A percentile compares a stretch with the other conserved stretches of the same genome.
These are phyloP conservation scores for Ardeotis arabs DNA, from an alignment of 2,113 vertebrate species.

Conservation along the genomic window DNA sequence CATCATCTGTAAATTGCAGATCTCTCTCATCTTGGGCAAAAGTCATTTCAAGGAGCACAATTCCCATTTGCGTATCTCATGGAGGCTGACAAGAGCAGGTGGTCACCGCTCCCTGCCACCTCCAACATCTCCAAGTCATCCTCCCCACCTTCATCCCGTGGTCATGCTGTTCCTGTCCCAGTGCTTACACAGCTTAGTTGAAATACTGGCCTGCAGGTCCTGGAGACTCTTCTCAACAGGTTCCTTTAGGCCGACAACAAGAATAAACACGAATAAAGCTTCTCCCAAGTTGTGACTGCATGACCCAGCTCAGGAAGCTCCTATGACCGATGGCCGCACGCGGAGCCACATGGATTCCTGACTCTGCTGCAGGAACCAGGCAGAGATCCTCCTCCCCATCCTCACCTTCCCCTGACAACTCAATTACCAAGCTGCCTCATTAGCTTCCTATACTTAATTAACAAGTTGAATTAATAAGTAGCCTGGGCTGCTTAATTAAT, in stretches of 20 bases:
- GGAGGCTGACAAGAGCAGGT: not conserved
- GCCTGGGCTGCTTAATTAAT: conserved; percentile 18
- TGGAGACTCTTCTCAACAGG: not conserved
- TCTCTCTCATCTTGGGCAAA: not conserved
- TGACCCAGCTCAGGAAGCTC: not conserved
- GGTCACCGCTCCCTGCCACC: not conserved
- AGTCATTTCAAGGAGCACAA: not conserved
- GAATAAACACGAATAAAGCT: not conserved
- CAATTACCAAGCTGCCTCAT: conserved; percentile 24
- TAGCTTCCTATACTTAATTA: conserved; percentile 47
- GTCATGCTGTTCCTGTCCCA: rapidly evolving
- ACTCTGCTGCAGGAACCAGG: not conserved
- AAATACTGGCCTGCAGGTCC: not conserved
- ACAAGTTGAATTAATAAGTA: conserved; percentile 1
- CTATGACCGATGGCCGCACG: rapidly evolving
- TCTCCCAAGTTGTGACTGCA: not conserved
- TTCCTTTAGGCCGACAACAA: not conserved
- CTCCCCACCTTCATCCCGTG: not conserved
- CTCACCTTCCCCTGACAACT: not conserved
- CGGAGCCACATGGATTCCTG: not conserved
- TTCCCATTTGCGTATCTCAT: not conserved
- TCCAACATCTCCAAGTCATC: not conserved
- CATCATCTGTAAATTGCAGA: not conserved
- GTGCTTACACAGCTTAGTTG: not conserved
- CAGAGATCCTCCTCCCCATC: not conserved